Conservation (phyloP, 2,888 invertebrate species). For the Trichogramma evanescens region DNA sequence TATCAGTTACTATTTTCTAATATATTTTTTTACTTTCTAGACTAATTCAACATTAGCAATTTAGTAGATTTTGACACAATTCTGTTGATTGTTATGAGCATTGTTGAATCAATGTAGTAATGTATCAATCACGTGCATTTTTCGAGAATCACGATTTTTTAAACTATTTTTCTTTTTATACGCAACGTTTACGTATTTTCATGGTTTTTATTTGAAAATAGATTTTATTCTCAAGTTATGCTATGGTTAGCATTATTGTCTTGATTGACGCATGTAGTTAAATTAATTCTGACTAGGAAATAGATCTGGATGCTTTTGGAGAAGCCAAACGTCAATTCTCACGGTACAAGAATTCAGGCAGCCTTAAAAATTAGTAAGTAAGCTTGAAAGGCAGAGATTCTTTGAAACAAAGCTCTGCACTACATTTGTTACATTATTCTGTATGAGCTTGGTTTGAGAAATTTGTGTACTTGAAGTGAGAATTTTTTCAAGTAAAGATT, state of each 20-base stretch:
- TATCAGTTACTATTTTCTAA: not conserved
- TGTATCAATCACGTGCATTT: no score
- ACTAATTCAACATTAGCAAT: no score
- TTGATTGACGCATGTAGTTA: conserved; percentile 6
- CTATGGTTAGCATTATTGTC: conserved; percentile 2
- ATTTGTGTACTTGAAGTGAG: conserved; percentile 25
- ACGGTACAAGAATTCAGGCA: conserved; percentile 19
- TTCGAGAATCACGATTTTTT: no score
- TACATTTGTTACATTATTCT: not conserved
- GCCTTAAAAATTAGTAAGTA: conserved; percentile 23
- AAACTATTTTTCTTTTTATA: not conserved
- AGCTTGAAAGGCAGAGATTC: conserved; percentile 8
- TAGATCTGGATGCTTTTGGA: conserved; percentile 15
- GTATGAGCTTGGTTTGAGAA: conserved; percentile 19
- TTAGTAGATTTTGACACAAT: no score
- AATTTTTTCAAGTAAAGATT: not conserved
- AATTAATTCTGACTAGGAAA: not conserved
- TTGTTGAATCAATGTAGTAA: no score
- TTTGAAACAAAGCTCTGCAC: conserved; percentile 8
- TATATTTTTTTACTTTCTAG: not conserved
- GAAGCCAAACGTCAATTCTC: conserved; percentile 19
- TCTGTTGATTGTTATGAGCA: no score
- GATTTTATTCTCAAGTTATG: conserved; percentile 6
- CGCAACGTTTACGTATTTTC: not conserved
- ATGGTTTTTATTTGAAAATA: conserved; percentile 7